Evolutionary conservation across 1,140 invertebrate genomes (phyloP), one percentile per base, ranked within the genome.

Genomic region (Parasteatoda tepidariorum): DNA sequence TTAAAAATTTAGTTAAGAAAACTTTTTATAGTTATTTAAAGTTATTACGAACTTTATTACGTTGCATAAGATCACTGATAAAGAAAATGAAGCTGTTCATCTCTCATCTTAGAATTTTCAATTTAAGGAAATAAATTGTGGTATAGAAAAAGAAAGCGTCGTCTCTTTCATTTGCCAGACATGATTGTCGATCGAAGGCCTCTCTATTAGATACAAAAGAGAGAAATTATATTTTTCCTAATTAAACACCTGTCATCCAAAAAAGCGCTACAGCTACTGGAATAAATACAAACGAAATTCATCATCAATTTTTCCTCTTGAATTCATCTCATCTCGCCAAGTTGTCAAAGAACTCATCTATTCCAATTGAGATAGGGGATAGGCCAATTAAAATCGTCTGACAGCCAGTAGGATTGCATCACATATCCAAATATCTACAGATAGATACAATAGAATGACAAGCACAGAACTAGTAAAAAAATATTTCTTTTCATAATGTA

Each of bases 171-270:
- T 48, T 13, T 13, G 38, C 1, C 38, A 48, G 38, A 48, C 38
- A 48, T 4, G 9, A 13, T 18, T 48, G 38, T 4, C 18, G 38
- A 6, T 41, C 13, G 38, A 13, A 41, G 13, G 38, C 38, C 38
- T 48, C 38, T 48, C 18, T 18, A 48, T n/a, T n/a, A n/a, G n/a
- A n/a, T 13, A 1, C 38, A 48, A 18, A 9, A 38, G 26, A 6
- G 26, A 61, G 74, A 76, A 76, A 76, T 76, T 79, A 68, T 41
- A 33, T 79, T 78, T 79, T 59, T 79, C 76, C 71, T 64, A 82
- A 82, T 82, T 71, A 82, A 62, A 66, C 78, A 82, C 78, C 78
- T 82, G 78, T 61, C 66, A 54, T n/a, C 34, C 18, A 5, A 9
- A 18, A 34, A 15, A 28, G 0, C 28, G 38, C 30, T 22, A 81